Evolutionary conservation across 2,888 invertebrate species (phyloP).

Genomic region (Amphipoea lucens): DNA sequence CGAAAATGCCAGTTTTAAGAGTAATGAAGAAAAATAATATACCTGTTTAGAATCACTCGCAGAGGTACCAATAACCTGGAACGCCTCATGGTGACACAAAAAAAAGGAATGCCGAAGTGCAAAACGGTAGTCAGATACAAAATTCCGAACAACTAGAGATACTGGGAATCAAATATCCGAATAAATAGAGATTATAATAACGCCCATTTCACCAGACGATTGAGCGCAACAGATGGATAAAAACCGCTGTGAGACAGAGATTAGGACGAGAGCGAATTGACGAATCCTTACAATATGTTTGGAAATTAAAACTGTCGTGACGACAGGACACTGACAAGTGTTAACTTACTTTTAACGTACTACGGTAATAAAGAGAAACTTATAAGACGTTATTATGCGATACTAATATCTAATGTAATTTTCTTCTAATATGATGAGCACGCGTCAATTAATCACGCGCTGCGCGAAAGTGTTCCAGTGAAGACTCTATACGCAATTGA

Average conservation of each 20-base stretch:
- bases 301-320: neutral
- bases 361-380: neutral
- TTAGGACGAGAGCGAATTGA: neutral
- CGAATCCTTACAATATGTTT: neutral
- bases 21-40: too few species aligned
- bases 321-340: neutral
- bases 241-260: neutral
- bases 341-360: neutral
- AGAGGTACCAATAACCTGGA: neutral
- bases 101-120: neutral
- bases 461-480: conserved; percentile 34
- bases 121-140: neutral
- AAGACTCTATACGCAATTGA: conserved; percentile 29
- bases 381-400: conserved; percentile 1
- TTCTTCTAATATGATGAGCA: conserved; percentile 25
- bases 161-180: neutral
- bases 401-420: conserved; percentile 7
- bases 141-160: neutral
- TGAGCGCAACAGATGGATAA: neutral
- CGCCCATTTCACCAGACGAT: neutral
- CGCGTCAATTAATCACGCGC: conserved; percentile 18
- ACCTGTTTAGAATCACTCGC: neutral
- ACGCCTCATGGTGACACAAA: neutral
- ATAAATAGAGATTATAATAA: neutral
- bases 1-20: neutral